A percentile compares a stretch with the other conserved stretches of the same genome.
phyloP scores from a whole-genome alignment of 2,888 invertebrate species.

The Cheiracanthium punctorium region DNA sequence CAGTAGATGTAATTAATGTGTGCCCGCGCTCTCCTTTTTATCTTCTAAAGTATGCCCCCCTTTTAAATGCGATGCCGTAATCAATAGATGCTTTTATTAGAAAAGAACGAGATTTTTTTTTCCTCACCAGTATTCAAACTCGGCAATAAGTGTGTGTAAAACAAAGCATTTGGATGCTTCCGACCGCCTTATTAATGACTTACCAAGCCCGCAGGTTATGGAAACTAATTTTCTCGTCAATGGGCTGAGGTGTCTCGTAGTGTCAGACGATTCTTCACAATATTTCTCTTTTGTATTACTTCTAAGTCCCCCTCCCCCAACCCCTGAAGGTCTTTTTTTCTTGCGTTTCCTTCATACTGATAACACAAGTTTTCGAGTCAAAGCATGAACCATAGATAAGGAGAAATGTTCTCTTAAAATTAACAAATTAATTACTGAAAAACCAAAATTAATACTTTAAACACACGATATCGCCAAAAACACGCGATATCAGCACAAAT shows the following conservation, averaged over 20 bases:
- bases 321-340: no score
- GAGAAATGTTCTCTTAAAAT: no score
- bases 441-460: no score
- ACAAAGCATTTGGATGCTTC: background rate
- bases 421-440: no score
- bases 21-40: conserved; percentile 9
- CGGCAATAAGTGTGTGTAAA: background rate
- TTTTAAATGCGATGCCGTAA: background rate
- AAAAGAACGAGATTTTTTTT: background rate
- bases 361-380: no score
- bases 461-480: no score
- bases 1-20: conserved; percentile 59
- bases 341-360: no score
- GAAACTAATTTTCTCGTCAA: conserved; percentile 10
- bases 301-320: no score
- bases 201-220: background rate
- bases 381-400: no score
- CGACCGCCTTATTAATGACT: background rate
- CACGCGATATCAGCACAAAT: no score
- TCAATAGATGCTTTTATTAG: conserved; percentile 5
- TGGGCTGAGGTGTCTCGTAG: background rate
- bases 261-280: no score
- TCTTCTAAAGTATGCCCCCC: background rate
- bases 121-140: background rate
- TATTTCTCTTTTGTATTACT: no score